Evolutionary conservation across 1,140 invertebrate genomes (phyloP).

Genomic region (Penaeus indicus): DNA sequence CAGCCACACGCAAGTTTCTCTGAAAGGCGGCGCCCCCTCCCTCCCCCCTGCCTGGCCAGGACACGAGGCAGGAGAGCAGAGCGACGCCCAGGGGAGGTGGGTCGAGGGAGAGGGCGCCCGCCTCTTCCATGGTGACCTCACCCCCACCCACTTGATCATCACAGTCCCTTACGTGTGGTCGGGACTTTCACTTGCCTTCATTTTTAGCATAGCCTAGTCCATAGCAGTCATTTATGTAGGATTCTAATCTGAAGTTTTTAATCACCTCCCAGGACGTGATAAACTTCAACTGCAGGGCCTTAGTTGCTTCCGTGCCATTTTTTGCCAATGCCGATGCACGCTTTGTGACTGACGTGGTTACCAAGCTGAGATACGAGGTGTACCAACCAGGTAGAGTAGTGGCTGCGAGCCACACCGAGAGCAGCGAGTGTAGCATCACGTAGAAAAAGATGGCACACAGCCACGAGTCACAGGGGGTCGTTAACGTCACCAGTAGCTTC

Average conservation of each 20-base stretch:
- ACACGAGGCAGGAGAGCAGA: conserved; percentile 36
- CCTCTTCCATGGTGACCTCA: conserved; percentile 33
- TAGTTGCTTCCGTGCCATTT: conserved; percentile 98
- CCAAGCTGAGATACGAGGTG: conserved; percentile 98
- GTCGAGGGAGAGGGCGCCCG: conserved; percentile 41
- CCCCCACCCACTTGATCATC: conserved; percentile 30
- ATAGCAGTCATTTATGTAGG: conserved; percentile 45
- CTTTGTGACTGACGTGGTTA: conserved; percentile 98
- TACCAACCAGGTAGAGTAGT: conserved; percentile 89
- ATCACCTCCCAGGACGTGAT: conserved; percentile 85
- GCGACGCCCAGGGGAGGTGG: neutral
- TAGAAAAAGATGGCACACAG: conserved; percentile 57
- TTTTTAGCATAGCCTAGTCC: conserved; percentile 51
- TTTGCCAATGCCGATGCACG: conserved; percentile 98
- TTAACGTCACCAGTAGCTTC: too few relatives aligned
- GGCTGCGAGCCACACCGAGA: conserved; percentile 54
- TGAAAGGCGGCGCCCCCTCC: conserved; percentile 49
- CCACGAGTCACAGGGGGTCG: conserved; percentile 37
- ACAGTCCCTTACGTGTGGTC: conserved; percentile 64
- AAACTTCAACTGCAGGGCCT: conserved; percentile 98
- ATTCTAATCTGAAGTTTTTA: conserved; percentile 64
- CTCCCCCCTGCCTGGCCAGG: conserved; percentile 31
- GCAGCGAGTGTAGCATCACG: conserved; percentile 63
- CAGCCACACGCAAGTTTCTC: conserved; percentile 60
- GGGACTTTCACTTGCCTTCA: conserved; percentile 56